Conservation (phyloP, 1,140 invertebrate genomes). For the Atta colombica region DNA sequence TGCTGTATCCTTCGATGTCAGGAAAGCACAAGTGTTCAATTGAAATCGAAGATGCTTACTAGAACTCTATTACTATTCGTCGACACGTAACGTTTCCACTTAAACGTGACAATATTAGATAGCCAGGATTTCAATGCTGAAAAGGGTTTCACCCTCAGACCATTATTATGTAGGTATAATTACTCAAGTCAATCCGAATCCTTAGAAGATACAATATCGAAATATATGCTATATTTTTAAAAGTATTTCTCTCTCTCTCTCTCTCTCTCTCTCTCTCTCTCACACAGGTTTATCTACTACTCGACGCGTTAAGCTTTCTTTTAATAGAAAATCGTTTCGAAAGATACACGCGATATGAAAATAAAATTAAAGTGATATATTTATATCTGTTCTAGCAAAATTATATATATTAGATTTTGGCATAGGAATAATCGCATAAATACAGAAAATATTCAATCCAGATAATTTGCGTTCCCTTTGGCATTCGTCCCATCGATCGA, state of each 20-base stretch:
- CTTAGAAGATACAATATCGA: conserved; percentile 65
- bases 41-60: neutral
- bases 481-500: conserved; percentile 52
- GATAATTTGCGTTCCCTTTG: conserved; percentile 47
- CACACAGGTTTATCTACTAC: neutral
- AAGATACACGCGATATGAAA: neutral
- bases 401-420: conserved; percentile 10
- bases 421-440: conserved; percentile 19
- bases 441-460: conserved; percentile 54
- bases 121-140: conserved; percentile 69
- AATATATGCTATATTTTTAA: neutral
- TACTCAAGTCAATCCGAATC: conserved; percentile 66
- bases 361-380: conserved; percentile 23
- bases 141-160: conserved; percentile 71
- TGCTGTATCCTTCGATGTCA: neutral
- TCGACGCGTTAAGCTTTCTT: neutral
- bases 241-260: neutral
- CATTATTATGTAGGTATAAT: conserved; percentile 68
- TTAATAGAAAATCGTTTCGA: conserved; percentile 1
- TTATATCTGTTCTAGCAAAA: neutral
- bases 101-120: conserved; percentile 60
- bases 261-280: too few relatives aligned
- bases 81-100: conserved; percentile 65
- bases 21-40: neutral
- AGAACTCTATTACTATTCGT: conserved; percentile 57